These are phyloP conservation scores for Allobates femoralis DNA, from an alignment of 2,797 vertebrate genomes.

Conservation along the genomic window DNA sequence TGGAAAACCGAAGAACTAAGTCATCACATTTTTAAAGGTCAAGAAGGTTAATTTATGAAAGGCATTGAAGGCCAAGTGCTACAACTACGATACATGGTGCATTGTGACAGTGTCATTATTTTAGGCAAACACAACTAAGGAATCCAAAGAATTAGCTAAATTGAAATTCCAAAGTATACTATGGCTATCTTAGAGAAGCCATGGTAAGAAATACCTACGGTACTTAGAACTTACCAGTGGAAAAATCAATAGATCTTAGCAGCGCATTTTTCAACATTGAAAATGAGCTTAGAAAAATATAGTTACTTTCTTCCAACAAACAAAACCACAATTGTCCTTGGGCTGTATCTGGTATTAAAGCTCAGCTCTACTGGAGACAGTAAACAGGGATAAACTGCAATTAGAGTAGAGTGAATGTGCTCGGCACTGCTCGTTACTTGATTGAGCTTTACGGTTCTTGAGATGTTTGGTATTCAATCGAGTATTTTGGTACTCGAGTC, in stretches of 20 bases:
- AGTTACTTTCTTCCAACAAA: too few species aligned
- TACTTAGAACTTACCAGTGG: background rate
- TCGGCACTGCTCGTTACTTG: too few species aligned
- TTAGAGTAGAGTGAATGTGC: too few species aligned
- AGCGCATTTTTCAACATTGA: background rate
- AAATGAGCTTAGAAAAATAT: background rate
- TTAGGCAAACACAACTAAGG: background rate
- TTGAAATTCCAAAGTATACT: too few species aligned
- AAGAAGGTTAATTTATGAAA: background rate
- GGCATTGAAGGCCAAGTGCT: background rate
- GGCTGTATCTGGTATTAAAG: too few species aligned
- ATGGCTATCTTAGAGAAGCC: too few species aligned
- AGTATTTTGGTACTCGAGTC: too few species aligned
- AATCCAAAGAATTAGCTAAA: background rate
- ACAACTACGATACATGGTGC: background rate
- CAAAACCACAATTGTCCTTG: too few species aligned
- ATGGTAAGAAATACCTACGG: background rate
- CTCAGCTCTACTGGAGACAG: too few species aligned
- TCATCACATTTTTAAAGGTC: slow-evolving; percentile 6
- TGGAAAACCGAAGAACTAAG: slow-evolving; percentile 12
- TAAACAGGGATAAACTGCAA: too few species aligned
- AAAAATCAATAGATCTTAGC: background rate
- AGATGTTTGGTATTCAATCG: too few species aligned
- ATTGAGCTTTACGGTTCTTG: too few species aligned
- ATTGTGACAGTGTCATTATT: background rate